These are phyloP conservation scores for Podocnemis expansa DNA, from an alignment of 2,113 vertebrate genomes.

Conservation along the genomic window DNA sequence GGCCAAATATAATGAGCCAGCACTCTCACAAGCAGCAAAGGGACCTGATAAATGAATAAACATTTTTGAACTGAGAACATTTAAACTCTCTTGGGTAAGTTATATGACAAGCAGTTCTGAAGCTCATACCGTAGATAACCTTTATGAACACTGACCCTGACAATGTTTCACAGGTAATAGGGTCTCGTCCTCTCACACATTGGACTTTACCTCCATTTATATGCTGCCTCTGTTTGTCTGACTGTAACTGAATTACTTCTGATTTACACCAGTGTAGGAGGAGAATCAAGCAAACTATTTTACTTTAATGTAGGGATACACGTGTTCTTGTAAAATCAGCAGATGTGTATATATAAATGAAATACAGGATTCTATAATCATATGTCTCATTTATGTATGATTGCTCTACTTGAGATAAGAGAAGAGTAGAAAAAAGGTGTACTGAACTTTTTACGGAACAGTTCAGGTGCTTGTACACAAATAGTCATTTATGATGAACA, in stretches of 20 bases:
- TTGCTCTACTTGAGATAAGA: not conserved
- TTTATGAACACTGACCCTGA: rapidly evolving
- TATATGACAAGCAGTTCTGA: rapidly evolving
- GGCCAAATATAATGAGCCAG: not conserved
- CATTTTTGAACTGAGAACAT: not conserved
- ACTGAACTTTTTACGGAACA: not conserved
- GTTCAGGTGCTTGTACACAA: not conserved
- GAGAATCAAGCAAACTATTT: not conserved
- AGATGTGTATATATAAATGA: not conserved
- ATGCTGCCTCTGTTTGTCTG: not conserved
- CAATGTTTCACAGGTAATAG: not conserved
- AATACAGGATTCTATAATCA: not conserved
- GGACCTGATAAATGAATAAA: not conserved
- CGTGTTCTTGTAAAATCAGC: not conserved
- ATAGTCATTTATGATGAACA: not conserved
- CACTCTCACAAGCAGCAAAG: not conserved
- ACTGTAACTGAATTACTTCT: not conserved
- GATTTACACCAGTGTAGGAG: not conserved
- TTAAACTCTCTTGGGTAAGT: not conserved
- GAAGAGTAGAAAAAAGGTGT: not conserved
- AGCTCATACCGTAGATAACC: not conserved
- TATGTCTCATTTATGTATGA: not conserved
- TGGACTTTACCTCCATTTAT: not conserved
- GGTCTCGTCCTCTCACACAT: not conserved
- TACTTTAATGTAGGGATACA: not conserved